These are phyloP conservation scores for Silurus lanzhouensis DNA, from an alignment of 2,797 vertebrate genomes.

Conservation along the genomic window DNA sequence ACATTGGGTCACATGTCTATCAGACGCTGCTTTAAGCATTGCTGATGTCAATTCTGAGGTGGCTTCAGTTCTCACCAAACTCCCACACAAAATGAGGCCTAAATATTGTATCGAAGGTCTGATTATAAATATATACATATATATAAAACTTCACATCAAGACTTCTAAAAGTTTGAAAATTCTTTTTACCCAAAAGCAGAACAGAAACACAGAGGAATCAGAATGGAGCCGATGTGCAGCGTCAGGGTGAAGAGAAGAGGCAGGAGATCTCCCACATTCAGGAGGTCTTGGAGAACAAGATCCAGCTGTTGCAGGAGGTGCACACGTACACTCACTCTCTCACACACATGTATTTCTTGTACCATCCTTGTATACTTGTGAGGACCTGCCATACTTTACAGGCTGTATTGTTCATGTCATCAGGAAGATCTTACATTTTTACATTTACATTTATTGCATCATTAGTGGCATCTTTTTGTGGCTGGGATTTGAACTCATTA, in stretches of 20 bases:
- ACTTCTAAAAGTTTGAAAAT: neutral
- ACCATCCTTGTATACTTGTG: neutral
- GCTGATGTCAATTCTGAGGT: neutral
- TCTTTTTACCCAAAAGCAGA: constrained; percentile 64
- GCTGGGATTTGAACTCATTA: too few relatives aligned
- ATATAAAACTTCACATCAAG: neutral
- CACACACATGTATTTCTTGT: neutral
- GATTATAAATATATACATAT: neutral
- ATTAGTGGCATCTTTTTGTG: too few relatives aligned
- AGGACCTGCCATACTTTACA: too few relatives aligned
- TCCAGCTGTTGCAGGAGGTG: constrained; percentile 86
- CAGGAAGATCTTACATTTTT: too few relatives aligned
- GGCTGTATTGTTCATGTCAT: too few relatives aligned
- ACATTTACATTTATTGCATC: too few relatives aligned
- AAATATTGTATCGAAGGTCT: neutral
- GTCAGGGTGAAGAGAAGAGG: constrained; percentile 77
- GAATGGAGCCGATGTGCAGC: constrained; percentile 78
- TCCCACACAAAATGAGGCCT: too few relatives aligned
- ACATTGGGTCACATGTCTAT: constrained; percentile 1
- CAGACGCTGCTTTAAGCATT: constrained; percentile 9
- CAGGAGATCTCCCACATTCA: constrained; percentile 82
- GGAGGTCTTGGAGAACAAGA: constrained; percentile 82
- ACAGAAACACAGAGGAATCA: constrained; percentile 76
- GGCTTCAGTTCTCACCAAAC: neutral
- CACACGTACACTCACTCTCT: constrained; percentile 26